These are phyloP conservation scores for Ethmia dodecea DNA, from an alignment of 2,888 invertebrate species.

Conservation along the genomic window DNA sequence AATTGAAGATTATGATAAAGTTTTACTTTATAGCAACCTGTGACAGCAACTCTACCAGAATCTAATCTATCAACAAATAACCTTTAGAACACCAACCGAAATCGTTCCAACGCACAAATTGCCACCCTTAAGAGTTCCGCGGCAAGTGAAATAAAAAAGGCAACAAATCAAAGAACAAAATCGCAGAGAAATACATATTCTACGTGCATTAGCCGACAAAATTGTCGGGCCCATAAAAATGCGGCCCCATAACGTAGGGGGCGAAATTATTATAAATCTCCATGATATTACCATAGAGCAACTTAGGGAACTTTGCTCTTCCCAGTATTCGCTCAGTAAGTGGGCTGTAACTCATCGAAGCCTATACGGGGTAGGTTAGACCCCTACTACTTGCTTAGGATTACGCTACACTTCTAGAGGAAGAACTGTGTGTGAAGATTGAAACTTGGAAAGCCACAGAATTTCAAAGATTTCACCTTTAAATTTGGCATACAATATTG, in stretches of 20 bases:
- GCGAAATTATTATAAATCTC: conserved; percentile 74
- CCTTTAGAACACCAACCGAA: too few species aligned
- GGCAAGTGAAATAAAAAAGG: conserved; percentile 3
- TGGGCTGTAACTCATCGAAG: conserved; percentile 66
- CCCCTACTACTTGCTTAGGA: conserved; percentile 43
- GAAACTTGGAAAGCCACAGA: too few species aligned
- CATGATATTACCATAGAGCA: conserved; percentile 72
- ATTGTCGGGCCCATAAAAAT: conserved; percentile 61
- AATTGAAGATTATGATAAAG: too few species aligned
- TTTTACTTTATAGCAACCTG: too few species aligned
- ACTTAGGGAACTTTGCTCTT: conserved; percentile 70
- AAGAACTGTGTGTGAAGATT: too few species aligned
- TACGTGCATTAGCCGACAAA: conserved; percentile 49
- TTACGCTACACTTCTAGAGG: conserved; percentile 3
- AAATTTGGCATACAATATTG: too few species aligned
- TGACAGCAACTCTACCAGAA: too few species aligned
- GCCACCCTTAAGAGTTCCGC: too few species aligned
- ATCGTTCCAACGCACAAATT: too few species aligned
- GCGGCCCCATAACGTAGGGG: conserved; percentile 49
- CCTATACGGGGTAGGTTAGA: conserved; percentile 37
- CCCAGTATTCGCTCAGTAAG: conserved; percentile 63
- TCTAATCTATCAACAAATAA: too few species aligned
- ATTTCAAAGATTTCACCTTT: too few species aligned
- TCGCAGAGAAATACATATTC: conserved; percentile 36
- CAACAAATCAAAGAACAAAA: conserved; percentile 5